Base-by-base conservation (phyloP, 1,140 invertebrate species). In the Argopecten irradians region DNA sequence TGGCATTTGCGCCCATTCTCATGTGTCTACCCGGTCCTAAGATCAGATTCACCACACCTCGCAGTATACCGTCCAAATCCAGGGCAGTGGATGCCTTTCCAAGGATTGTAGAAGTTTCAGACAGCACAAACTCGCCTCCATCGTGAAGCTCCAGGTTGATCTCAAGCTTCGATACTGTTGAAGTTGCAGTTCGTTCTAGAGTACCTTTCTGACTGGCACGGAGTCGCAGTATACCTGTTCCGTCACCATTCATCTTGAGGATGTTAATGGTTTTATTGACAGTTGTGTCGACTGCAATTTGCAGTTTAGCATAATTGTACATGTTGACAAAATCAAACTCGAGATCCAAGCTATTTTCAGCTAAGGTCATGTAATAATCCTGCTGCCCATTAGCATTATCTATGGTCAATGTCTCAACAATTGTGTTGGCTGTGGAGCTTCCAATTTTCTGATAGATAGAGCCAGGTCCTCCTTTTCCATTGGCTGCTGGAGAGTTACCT, bases 91-190 rank as follows among this genome's bases (percentile, higher is more conserved):
- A 28, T 0, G 90, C 92, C 41, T 92, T 91, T 1, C 93, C 93
- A 28, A 94, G 85, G 36, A 94, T 92, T 22, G 90, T 92, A 0
- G 92, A 92, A 28, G 92, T 92, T 87, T 94, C 92, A 5, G 93
- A 93, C 34, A 94, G 83, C 16, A 94, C 91, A 87, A 93, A 93
- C 87, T 92, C 91, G 22, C 93, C 93, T 82, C 93, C 93, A 90
- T 92, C 89, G 84, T 93, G 92, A 9, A 94, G 90, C 85, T 93
- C 92, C 35, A 94, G 89, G 84, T 93, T 94, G 34, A 93, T 91
- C 85, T 92, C 89, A 14, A 93, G 89, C 89, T 93, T 93, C 33
- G 93, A 93, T 0, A 92, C 33, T 43, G 91, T 91, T 41, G 85
- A 90, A 28, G 89, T 88, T 19, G 82, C 87, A 28, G 87, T 87